Percentiles rank a stretch among this genome's conserved stretches.
Evolutionary conservation across 2,113 vertebrate genomes (phyloP).

Genomic region (Paradisaea rubra): DNA sequence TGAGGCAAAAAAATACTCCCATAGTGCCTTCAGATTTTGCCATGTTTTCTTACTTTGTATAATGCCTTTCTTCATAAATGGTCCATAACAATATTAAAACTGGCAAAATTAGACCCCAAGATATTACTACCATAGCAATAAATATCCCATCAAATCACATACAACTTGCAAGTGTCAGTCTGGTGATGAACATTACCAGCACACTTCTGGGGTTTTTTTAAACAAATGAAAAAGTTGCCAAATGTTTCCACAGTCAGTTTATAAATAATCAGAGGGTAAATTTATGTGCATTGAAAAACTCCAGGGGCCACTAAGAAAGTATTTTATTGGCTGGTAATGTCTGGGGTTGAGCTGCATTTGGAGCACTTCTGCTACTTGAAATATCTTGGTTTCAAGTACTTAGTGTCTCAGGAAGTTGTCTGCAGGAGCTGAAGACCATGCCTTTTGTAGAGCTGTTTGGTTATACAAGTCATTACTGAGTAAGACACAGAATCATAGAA

Average conservation of each 20-base stretch:
- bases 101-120: not conserved
- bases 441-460: not conserved
- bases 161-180: not conserved
- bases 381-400: not conserved
- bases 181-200: not conserved
- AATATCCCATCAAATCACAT: not conserved
- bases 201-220: not conserved
- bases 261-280: not conserved
- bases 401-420: not conserved
- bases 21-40: not conserved
- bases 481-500: not conserved
- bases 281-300: not conserved
- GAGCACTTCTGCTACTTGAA: not conserved
- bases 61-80: not conserved
- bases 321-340: not conserved
- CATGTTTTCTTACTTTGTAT: not conserved
- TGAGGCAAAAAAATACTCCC: not conserved
- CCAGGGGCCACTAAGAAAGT: not conserved
- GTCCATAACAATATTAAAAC: not conserved
- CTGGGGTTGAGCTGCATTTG: not conserved
- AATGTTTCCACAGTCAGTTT: not conserved
- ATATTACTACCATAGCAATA: not conserved
- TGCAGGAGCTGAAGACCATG: not conserved
- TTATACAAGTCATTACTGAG: not conserved
- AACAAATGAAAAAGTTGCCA: not conserved